Conservation (phyloP, 2,797 vertebrate genomes). For the Spizella passerina region DNA sequence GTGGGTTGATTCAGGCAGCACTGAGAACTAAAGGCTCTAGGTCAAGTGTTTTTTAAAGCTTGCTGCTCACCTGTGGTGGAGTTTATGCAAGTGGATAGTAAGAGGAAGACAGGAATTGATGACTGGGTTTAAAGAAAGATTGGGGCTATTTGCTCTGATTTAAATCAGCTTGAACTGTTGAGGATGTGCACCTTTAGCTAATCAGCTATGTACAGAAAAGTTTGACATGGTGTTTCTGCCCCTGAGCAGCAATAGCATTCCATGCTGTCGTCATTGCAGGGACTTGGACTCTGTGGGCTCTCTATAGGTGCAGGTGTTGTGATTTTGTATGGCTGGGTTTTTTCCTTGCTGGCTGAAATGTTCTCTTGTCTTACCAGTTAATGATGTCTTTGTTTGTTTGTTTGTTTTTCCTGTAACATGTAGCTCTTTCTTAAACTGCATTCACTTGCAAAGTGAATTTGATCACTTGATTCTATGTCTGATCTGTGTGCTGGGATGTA, state of each 20-base stretch:
- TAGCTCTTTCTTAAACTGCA: not conserved
- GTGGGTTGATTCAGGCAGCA: not conserved
- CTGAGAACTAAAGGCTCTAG: not conserved
- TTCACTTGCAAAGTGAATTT: not conserved
- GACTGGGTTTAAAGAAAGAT: not conserved
- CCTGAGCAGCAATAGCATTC: not conserved
- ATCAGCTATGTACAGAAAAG: not conserved
- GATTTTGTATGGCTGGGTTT: not conserved
- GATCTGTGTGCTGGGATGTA: no score
- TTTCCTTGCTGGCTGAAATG: not conserved
- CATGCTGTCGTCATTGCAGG: rapidly evolving
- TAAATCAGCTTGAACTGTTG: not conserved
- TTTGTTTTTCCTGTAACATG: rapidly evolving
- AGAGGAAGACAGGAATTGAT: not conserved
- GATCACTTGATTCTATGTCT: no score
- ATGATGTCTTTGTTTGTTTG: not conserved
- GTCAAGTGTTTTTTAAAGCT: not conserved
- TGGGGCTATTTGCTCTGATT: not conserved
- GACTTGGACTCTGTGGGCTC: not conserved
- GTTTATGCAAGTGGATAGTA: not conserved
- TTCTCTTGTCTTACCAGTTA: not conserved
- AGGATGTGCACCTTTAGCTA: not conserved
- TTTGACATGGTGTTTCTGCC: not conserved
- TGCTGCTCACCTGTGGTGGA: not conserved
- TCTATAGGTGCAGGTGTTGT: not conserved